Evolutionary conservation across 2,888 invertebrate genomes (phyloP).

Genomic region (Hydriomena furcata): DNA sequence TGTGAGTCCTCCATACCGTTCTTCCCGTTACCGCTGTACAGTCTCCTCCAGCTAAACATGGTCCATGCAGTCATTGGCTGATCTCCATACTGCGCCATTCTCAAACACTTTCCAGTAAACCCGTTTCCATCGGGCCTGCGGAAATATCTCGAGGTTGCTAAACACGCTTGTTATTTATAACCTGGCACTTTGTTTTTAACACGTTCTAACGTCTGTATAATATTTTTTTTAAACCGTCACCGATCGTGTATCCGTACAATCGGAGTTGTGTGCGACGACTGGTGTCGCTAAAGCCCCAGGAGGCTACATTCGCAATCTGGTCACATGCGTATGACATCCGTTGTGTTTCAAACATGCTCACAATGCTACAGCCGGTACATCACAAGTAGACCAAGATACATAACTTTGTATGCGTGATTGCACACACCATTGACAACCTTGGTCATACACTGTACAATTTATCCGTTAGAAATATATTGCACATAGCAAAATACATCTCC

Average conservation of each 20-base stretch:
- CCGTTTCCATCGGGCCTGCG: slow-evolving; percentile 31
- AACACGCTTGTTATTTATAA: slow-evolving; percentile 29
- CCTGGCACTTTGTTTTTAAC: slow-evolving; percentile 21
- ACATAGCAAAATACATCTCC: slow-evolving; percentile 46
- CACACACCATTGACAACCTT: slow-evolving; percentile 57
- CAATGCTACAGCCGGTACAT: slow-evolving; percentile 52
- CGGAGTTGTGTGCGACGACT: slow-evolving; percentile 62
- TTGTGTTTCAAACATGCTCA: slow-evolving; percentile 67
- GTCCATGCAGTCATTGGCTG: slow-evolving; percentile 81
- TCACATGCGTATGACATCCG: slow-evolving; percentile 75
- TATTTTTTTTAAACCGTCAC: slow-evolving; percentile 33
- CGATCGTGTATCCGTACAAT: slow-evolving; percentile 59
- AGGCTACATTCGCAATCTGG: slow-evolving; percentile 64
- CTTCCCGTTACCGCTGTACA: slow-evolving; percentile 63
- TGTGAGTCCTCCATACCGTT: slow-evolving; percentile 62
- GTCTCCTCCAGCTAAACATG: slow-evolving; percentile 78
- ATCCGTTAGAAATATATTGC: slow-evolving; percentile 71
- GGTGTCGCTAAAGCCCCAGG: slow-evolving; percentile 50
- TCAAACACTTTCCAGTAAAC: slow-evolving; percentile 29
- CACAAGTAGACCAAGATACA: slow-evolving; percentile 52
- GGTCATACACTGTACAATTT: slow-evolving; percentile 52
- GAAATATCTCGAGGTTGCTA: slow-evolving; percentile 31
- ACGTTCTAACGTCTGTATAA: slow-evolving; percentile 26
- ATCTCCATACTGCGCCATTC: slow-evolving; percentile 81
- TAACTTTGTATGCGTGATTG: slow-evolving; percentile 59